Evolutionary conservation across 2,113 vertebrate species (phyloP), one percentile per base, ranked within the genome.

Genomic region (Rallus limicola): DNA sequence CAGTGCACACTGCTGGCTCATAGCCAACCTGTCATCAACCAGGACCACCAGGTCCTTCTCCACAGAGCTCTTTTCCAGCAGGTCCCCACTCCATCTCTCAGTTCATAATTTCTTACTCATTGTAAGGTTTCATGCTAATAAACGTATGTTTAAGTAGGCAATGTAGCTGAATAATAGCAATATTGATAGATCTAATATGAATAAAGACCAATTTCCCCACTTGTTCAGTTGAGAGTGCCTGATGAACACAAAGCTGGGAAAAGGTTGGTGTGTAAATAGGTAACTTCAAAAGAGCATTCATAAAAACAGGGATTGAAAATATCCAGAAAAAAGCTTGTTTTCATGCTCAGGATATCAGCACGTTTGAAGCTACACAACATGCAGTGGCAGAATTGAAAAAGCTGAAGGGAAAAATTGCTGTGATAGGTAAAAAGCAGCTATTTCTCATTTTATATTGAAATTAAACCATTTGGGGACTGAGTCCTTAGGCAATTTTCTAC

Each of bases 361-460:
- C 23, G 48, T 95, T 88, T 82, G 80, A 96, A 96, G 58, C 62
- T 82, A 75, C 16, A 55, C 53, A 79, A 86, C 53, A 83, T 58
- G 86, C 23, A 81, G 56, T 76, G 40, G 29, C 64, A 92, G 81
- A 91, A 79, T 16, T 91, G 81, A 83, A 87, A 87, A 96, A 93
- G 90, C 84, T 95, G 68, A 95, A 72, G 60, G 75, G 68, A 78
- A 80, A 92, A 94, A 93, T 65, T 94, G 84, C 79, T 94, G 93
- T 71, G 82, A 88, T 88, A 93, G 74, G 48, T 80, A 79, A 91
- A 95, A 91, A 94, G 56, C n/a, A 85, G 80, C 69, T 94, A 76
- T 89, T 88, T 95, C 82, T 89, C 75, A 86, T 89, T 95, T 94
- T 91, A 72, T 88, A 93, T 82, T 95, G 74, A 96, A 96, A 90